Percentiles rank a stretch among this genome's conserved stretches.
phyloP scores from a whole-genome alignment of 2,888 invertebrate species.

The Stenodera caucasica region DNA sequence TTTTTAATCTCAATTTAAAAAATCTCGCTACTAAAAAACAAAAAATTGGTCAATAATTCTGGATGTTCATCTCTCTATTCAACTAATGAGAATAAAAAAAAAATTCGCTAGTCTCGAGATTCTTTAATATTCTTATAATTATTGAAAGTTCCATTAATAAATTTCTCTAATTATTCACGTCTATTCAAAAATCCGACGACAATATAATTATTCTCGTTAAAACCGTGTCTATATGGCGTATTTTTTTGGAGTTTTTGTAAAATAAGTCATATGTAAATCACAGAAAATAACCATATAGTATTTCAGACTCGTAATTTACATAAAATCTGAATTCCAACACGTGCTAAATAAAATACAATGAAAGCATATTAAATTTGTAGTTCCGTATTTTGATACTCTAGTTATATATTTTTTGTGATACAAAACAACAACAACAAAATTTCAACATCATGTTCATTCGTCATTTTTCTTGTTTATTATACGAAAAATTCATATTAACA shows the following conservation, averaged over 20 bases:
- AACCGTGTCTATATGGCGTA: not conserved
- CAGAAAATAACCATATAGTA: not conserved
- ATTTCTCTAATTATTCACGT: no score
- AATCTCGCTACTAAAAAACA: no score
- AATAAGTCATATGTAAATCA: not conserved
- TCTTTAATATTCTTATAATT: no score
- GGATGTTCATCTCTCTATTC: no score
- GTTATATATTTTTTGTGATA: no score
- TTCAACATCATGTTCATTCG: not conserved
- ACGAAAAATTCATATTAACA: not conserved
- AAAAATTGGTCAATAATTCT: no score
- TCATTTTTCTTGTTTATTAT: not conserved
- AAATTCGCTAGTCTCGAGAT: no score
- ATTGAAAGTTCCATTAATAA: no score
- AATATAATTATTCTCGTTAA: not conserved
- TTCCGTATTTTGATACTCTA: not conserved
- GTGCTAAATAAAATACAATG: not conserved
- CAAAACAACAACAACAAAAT: not conserved
- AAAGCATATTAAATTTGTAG: not conserved
- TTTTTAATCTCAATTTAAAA: no score
- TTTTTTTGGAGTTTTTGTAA: not conserved
- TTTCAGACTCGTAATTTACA: not conserved
- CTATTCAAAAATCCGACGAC: no score
- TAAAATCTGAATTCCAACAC: not conserved
- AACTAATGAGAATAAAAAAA: no score